A percentile compares a stretch with the other conserved stretches of the same genome.
Conservation (phyloP, 2,113 vertebrate species). For the Alligator sinensis region DNA sequence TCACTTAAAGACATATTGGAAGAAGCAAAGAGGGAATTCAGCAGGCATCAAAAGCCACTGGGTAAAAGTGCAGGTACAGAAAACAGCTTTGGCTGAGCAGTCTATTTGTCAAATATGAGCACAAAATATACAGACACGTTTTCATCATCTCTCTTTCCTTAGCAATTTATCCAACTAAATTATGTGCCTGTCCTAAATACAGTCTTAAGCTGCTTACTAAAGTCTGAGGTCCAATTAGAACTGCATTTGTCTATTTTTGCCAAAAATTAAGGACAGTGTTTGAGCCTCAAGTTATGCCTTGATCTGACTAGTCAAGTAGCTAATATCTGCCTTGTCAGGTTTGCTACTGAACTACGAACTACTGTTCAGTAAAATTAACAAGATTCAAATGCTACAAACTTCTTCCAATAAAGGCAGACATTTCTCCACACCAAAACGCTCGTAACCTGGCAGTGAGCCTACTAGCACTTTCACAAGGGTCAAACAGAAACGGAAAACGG, state of each 20-base stretch:
- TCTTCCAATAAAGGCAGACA: neutral
- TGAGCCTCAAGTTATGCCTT: neutral
- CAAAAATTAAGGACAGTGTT: neutral
- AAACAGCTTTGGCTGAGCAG: constrained; percentile 5
- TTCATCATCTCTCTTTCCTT: constrained; percentile 13
- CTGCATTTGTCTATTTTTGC: neutral
- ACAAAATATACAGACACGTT: constrained; percentile 9
- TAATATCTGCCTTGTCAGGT: neutral
- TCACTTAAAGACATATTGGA: constrained; percentile 43
- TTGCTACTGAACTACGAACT: neutral
- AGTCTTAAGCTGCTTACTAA: neutral
- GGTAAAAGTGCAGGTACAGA: constrained; percentile 10
- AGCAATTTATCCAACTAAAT: neutral
- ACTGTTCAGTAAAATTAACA: neutral
- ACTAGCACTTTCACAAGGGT: neutral
- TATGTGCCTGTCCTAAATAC: neutral
- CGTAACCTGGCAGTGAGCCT: neutral
- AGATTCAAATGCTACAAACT: neutral
- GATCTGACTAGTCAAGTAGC: neutral
- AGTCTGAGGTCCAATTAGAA: neutral
- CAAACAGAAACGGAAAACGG: constrained; percentile 28
- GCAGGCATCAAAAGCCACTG: neutral
- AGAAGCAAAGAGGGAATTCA: constrained; percentile 25
- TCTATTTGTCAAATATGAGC: neutral
- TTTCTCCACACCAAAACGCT: neutral